Evolutionary conservation across 2,113 vertebrate genomes (phyloP), one percentile per base, ranked within the genome.

Genomic region (Bufo bufo): DNA sequence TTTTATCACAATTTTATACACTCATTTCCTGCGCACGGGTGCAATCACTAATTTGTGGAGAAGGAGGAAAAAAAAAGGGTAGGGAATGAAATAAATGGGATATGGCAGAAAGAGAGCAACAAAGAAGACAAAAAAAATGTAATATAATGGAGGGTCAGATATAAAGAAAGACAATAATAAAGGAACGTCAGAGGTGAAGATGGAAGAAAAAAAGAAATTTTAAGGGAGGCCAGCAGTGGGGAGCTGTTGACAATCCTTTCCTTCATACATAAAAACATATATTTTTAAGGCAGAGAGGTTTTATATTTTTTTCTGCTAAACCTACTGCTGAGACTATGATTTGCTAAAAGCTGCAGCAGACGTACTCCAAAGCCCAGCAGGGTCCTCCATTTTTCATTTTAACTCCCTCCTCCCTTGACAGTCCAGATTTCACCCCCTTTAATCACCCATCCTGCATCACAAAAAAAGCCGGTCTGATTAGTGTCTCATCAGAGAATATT

Each of bases 1-100:
- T 94, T 95, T 95, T 95, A 95, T 95, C 95, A 94, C 94, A 79
- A 94, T 79, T 92, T 91, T 90, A 94, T 94, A 91, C 91, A 90
- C 93, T 92, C 92, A 92, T 92, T 92, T 95, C 93, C 94, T 93
- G 90, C 91, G 89, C 91, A 92, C 90, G 92, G 75, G 91, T 90
- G 89, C 90, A 91, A 93, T 95, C 93, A 93, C 91, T 94, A 92
- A 84, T 92, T 95, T 92, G 92, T 93, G 91, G 92, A 91, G 23
- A 54, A 54, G 58, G 10, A 8, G 33, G 16, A 33, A 33, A 33
- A 61, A 13, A 54, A 65, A 59, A 69, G 63, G 20, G 52, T 63
- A 83, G 65, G 20, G 71, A 83, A 83, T 54, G 77, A 88, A 83
- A 88, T 45, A 88, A 94, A 89, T 89, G 85, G 91, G 89, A 61